A percentile compares a stretch with the other conserved stretches of the same genome.
Evolutionary conservation across 2,888 invertebrate species (phyloP).

Genomic region (Micoletzkya japonica): DNA sequence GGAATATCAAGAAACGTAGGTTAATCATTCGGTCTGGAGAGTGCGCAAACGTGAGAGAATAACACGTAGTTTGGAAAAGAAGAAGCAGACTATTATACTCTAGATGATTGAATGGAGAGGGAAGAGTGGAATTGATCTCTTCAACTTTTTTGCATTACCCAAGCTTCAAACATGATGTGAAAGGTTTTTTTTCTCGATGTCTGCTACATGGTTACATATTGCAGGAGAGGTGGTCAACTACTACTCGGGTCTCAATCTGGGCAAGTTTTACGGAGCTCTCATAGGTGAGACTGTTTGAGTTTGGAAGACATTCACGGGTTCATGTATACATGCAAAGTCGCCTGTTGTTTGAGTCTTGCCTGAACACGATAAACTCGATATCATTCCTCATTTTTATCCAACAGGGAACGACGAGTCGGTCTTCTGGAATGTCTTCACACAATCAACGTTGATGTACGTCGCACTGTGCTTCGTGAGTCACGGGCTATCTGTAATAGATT

Average conservation of each 20-base stretch:
- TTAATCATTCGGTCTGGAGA: not conserved
- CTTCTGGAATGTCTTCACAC: constrained; percentile 65
- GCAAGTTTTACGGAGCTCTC: constrained; percentile 68
- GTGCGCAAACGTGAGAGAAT: not conserved
- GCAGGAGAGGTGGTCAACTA: constrained; percentile 69
- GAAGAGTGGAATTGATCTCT: constrained; percentile 28
- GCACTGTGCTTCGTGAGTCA: constrained; percentile 46
- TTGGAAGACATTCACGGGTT: no score
- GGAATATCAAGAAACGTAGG: constrained; percentile 3
- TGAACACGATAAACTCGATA: no score
- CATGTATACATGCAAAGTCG: no score
- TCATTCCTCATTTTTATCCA: no score
- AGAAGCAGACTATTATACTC: constrained; percentile 8
- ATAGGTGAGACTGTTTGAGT: constrained; percentile 67
- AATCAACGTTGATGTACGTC: constrained; percentile 63
- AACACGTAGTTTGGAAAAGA: not conserved
- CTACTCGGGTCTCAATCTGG: constrained; percentile 69
- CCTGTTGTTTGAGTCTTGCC: no score
- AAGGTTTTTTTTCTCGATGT: constrained; percentile 30
- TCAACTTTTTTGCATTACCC: not conserved
- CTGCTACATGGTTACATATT: no score
- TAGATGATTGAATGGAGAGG: not conserved
- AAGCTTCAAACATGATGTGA: not conserved
- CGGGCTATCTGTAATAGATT: no score
- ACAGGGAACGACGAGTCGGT: constrained; percentile 65